These are phyloP conservation scores for Drosophila neocordata DNA, from an alignment of 1,140 invertebrate species.

Conservation along the genomic window DNA sequence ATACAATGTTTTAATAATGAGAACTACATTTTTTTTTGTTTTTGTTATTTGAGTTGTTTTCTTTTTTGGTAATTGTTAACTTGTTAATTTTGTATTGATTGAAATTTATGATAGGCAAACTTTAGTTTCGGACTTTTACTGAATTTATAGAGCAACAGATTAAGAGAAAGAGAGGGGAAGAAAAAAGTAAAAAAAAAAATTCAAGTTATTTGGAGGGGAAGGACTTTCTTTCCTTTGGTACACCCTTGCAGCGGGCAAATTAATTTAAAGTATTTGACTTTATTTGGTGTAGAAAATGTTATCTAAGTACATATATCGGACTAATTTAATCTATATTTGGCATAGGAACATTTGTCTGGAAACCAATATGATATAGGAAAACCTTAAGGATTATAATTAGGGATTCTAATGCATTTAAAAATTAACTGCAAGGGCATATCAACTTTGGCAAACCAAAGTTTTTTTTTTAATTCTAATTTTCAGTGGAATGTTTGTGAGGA, in stretches of 20 bases:
- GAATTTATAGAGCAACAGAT: neutral
- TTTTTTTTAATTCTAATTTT: neutral
- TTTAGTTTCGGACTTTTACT: neutral
- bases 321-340: neutral
- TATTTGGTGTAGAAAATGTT: neutral
- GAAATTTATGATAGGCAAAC: conserved; percentile 23
- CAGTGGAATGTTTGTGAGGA: neutral
- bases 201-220: neutral
- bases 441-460: neutral
- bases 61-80: conserved; percentile 18
- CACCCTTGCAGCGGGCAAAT: neutral
- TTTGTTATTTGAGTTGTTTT: conserved; percentile 11
- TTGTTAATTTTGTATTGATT: conserved; percentile 27
- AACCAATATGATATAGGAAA: neutral
- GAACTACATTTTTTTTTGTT: conserved; percentile 19
- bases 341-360: conserved; percentile 1
- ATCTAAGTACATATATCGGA: neutral
- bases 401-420: neutral
- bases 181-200: neutral
- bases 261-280: neutral
- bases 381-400: neutral
- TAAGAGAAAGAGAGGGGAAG: neutral
- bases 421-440: conserved; percentile 3
- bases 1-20: conserved; percentile 13
- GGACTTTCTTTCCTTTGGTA: neutral